Evolutionary conservation across 1,140 invertebrate species (phyloP), one percentile per base, ranked within the genome.

Genomic region (Octopus sinensis): DNA sequence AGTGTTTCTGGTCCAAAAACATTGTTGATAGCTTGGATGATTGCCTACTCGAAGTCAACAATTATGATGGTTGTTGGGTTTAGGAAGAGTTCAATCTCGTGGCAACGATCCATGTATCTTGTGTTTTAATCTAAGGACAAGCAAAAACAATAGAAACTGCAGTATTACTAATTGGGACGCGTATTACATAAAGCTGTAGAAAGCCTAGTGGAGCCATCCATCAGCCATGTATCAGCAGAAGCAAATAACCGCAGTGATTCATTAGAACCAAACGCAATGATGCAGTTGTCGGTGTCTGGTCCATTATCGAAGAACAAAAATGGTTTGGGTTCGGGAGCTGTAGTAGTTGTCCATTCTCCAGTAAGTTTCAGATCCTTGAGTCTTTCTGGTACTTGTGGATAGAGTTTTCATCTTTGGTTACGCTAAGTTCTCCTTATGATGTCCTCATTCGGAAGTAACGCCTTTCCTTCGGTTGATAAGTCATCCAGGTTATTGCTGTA

Each of bases 61-160:
- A 80, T 80, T 17, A 71, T 23, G 23, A 23, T 23, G 13, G 23
- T 71, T 23, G 13, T 23, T 13, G 68, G 68, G 23, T 71, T 3
- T 43, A 3, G 30, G 30, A 2, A 43, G 30, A 2, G 30, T 3
- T 43, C 30, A 43, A 3, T 43, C 30, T 43, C 30, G 30, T 43
- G 30, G 13, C 80, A 81, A 53, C 78, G 78, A 12, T 43, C 10
- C 17, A 81, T 23, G 23, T 79, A n/a, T 78, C 7, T 68, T 81
- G 73, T 10, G 30, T 17, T 52, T 81, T 81, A 30, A 17, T 51
- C 9, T 54, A 23, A 12, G 78, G 76, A 52, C 77, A 68, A 9
- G 80, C 80, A 54, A 78, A 82, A 52, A 81, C 80, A 62, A 52
- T 56, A 3, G 53, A 78, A 10, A 79, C 76, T n/a, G 52, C 80